Percentiles rank a stretch among this genome's conserved stretches.
These are phyloP conservation scores for Lasioglossum lativentre DNA, from an alignment of 2,888 invertebrate species.

Conservation along the genomic window DNA sequence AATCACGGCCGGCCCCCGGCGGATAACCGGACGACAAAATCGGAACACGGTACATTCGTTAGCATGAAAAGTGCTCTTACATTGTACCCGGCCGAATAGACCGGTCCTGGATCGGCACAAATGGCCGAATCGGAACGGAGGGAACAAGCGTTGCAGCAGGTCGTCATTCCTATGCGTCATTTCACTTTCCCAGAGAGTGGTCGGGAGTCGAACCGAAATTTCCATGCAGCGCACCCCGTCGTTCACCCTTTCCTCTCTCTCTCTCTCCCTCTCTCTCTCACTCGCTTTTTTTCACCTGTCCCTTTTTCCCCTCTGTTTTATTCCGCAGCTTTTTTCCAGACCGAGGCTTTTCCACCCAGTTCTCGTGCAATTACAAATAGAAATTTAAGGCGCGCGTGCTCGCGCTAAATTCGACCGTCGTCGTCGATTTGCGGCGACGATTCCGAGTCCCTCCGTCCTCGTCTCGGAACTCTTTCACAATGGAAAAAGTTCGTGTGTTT, in stretches of 20 bases:
- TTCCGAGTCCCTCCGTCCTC: slow-evolving; percentile 23
- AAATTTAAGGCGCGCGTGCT: slow-evolving; percentile 42
- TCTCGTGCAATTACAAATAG: slow-evolving; percentile 57
- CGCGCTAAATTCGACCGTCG: slow-evolving; percentile 33
- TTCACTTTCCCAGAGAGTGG: slow-evolving; percentile 58
- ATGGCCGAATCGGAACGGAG: slow-evolving; percentile 64
- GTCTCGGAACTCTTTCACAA: neutral
- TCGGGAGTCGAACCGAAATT: slow-evolving; percentile 57
- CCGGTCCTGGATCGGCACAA: slow-evolving; percentile 57
- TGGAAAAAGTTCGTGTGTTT: neutral
- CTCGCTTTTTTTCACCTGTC: neutral
- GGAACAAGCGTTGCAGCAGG: slow-evolving; percentile 56
- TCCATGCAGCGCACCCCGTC: slow-evolving; percentile 47
- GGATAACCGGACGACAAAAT: slow-evolving; percentile 52
- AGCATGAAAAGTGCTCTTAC: slow-evolving; percentile 69
- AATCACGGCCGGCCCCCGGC: slow-evolving; percentile 15
- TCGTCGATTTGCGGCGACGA: slow-evolving; percentile 37
- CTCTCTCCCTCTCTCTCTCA: neutral
- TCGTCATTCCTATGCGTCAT: slow-evolving; percentile 67
- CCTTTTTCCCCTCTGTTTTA: slow-evolving; percentile 19
- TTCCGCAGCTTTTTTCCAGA: neutral
- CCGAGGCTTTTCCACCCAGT: slow-evolving; percentile 33
- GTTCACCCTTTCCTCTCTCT: neutral
- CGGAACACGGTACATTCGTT: slow-evolving; percentile 42
- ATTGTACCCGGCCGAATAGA: slow-evolving; percentile 52